phyloP scores from a whole-genome alignment of 2,113 vertebrate genomes.

The Petrocephalus microphthalmus region DNA sequence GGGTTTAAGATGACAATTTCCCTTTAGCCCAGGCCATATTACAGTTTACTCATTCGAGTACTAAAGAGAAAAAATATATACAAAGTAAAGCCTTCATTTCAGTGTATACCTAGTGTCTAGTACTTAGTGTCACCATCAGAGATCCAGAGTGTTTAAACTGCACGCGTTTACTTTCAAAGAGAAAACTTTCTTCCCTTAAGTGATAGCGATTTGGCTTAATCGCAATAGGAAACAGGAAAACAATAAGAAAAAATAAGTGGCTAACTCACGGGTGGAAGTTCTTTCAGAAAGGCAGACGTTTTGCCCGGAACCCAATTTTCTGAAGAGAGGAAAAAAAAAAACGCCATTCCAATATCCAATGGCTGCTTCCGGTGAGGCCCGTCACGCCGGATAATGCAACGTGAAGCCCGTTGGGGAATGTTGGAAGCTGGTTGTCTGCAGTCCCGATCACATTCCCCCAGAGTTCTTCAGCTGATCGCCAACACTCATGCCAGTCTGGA shows the following conservation, averaged over 20 bases:
- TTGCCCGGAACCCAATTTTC: neutral
- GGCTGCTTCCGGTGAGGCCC: neutral
- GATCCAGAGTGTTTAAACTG: neutral
- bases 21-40: neutral
- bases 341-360: neutral
- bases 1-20: neutral
- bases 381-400: neutral
- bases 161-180: neutral
- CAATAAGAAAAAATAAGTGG: neutral
- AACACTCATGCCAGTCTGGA: neutral
- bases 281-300: neutral
- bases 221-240: neutral
- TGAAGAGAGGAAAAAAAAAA: neutral
- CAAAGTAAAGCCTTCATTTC: neutral
- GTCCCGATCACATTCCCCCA: neutral
- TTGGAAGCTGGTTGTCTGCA: neutral
- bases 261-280: too few relatives aligned
- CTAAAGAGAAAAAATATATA: neutral
- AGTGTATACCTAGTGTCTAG: neutral
- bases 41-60: neutral
- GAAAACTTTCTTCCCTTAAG: neutral
- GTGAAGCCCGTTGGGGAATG: too few relatives aligned
- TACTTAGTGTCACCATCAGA: neutral
- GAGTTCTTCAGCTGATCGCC: neutral
- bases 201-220: neutral